phyloP scores from a whole-genome alignment of 2,888 invertebrate species.

The Oxyscelio sp. region DNA sequence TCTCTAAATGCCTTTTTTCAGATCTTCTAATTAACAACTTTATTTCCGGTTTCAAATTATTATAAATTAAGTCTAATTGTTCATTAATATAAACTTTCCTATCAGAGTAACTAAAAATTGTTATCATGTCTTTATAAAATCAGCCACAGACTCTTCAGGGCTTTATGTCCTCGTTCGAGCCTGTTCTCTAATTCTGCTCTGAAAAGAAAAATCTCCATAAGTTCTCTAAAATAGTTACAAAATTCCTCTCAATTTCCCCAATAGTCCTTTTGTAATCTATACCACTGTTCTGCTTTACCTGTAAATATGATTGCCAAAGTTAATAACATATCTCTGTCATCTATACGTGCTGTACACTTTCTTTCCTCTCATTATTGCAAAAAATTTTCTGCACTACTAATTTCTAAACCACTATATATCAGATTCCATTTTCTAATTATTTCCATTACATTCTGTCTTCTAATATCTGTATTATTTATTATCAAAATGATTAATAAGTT shows the following conservation, averaged over 20 bases:
- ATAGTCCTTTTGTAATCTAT: background rate
- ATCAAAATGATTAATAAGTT: too few relatives aligned
- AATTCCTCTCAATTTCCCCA: background rate
- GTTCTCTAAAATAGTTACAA: slow-evolving; percentile 8
- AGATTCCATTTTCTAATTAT: background rate
- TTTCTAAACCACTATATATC: background rate
- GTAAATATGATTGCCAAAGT: background rate
- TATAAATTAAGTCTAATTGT: background rate
- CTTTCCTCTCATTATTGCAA: background rate
- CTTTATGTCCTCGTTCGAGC: too few relatives aligned
- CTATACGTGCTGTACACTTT: background rate
- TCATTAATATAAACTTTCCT: background rate
- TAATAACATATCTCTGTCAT: background rate
- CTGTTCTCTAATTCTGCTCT: background rate
- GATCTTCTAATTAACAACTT: background rate
- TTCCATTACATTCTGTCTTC: background rate
- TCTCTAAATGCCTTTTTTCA: too few relatives aligned
- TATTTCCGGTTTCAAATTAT: too few relatives aligned
- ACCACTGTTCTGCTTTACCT: background rate
- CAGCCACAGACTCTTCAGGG: background rate
- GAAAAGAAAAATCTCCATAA: background rate
- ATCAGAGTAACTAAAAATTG: too few relatives aligned
- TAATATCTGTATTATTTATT: background rate
- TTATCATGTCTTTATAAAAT: too few relatives aligned
- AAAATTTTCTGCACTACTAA: background rate